phyloP scores from a whole-genome alignment of 2,113 vertebrate species.

The Gopherus flavomarginatus region DNA sequence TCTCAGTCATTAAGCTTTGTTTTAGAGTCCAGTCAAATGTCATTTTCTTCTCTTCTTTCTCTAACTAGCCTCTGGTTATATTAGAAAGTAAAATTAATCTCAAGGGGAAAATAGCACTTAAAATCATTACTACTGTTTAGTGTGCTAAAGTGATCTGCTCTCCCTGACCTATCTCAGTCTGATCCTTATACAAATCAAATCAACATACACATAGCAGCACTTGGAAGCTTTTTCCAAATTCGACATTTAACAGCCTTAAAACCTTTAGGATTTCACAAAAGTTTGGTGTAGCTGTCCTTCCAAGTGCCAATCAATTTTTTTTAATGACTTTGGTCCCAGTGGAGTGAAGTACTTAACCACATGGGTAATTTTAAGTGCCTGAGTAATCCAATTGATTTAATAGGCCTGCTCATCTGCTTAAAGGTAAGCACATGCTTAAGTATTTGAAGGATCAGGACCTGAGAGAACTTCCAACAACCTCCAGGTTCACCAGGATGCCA shows the following conservation, averaged over 20 bases:
- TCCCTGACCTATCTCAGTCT: constrained; percentile 69
- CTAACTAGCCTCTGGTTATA: constrained; percentile 67
- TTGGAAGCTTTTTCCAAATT: constrained; percentile 60
- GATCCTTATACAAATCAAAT: constrained; percentile 76
- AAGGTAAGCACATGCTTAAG: not conserved
- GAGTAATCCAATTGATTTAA: constrained; percentile 19
- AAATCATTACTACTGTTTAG: constrained; percentile 79
- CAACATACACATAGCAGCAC: constrained; percentile 66
- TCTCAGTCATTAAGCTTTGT: constrained; percentile 67
- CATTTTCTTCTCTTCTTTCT: constrained; percentile 67
- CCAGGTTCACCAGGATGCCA: not conserved
- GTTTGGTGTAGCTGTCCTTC: constrained; percentile 51
- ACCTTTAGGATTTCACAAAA: constrained; percentile 63
- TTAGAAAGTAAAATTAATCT: constrained; percentile 80
- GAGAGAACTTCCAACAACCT: constrained; percentile 40
- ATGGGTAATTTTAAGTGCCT: not conserved
- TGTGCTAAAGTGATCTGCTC: constrained; percentile 78
- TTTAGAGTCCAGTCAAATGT: constrained; percentile 69
- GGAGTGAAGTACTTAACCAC: not conserved
- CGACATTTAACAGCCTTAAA: constrained; percentile 59
- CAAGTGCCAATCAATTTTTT: constrained; percentile 24
- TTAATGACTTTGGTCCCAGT: not conserved
- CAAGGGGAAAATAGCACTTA: constrained; percentile 78
- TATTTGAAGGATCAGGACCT: not conserved
- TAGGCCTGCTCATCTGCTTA: not conserved